These are phyloP conservation scores for Ceraclea dissimilis DNA, from an alignment of 2,888 invertebrate species.

Conservation along the genomic window DNA sequence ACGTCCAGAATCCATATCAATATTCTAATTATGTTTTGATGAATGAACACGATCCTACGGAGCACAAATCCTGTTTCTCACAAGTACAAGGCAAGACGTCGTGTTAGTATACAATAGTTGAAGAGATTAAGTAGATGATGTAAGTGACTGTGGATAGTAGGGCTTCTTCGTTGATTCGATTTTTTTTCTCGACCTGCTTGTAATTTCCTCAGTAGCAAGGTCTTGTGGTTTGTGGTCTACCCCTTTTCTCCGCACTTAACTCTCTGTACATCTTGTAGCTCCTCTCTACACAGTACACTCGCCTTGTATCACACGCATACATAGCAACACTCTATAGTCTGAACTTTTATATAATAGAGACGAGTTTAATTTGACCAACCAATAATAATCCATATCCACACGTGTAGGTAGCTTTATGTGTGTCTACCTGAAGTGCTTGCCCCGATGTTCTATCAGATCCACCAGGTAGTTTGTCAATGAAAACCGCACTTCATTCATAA, in stretches of 20 bases:
- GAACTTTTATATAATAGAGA: background rate
- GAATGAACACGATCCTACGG: constrained; percentile 14
- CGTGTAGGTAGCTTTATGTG: background rate
- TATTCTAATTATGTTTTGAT: constrained; percentile 17
- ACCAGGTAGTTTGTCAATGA: constrained; percentile 21
- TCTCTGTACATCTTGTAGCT: constrained; percentile 1
- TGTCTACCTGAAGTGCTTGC: constrained; percentile 3
- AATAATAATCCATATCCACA: no score
- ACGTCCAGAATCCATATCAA: constrained; percentile 16
- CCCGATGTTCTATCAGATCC: background rate
- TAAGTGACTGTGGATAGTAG: constrained; percentile 1
- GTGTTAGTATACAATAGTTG: background rate
- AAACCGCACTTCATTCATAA: constrained; percentile 13
- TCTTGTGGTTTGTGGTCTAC: constrained; percentile 20
- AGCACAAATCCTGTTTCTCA: constrained; percentile 18
- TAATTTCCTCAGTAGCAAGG: constrained; percentile 22
- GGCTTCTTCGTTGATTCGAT: constrained; percentile 19
- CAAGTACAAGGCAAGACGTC: background rate
- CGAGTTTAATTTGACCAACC: background rate
- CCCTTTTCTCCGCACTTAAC: constrained; percentile 6
- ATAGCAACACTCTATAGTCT: background rate
- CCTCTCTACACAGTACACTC: background rate
- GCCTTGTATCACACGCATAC: background rate
- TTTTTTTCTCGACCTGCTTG: constrained; percentile 19
- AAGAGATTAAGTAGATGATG: background rate